Evolutionary conservation across 2,113 vertebrate genomes (phyloP).

Genomic region (Rhagologus leucostigma): DNA sequence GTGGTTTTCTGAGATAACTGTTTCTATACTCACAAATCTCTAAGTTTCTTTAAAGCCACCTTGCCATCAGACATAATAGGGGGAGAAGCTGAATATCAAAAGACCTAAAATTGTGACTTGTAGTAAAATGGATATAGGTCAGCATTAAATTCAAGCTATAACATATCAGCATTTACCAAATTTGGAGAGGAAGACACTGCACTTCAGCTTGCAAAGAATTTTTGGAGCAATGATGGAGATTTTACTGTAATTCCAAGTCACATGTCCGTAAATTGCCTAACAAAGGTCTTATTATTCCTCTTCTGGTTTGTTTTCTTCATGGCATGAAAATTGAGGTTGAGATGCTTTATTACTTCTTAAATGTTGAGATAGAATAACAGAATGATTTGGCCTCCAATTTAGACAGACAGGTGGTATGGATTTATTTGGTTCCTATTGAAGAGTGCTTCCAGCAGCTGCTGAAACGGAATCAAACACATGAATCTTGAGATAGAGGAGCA

Average conservation of each 20-base stretch:
- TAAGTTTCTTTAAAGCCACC: neutral
- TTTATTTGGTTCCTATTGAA: slow-evolving; percentile 21
- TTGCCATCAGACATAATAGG: neutral
- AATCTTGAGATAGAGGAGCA: neutral
- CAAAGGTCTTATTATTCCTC: neutral
- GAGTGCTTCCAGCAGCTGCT: slow-evolving; percentile 36
- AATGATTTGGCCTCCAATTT: neutral
- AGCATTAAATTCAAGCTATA: neutral
- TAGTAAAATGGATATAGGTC: neutral
- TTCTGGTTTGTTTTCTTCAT: neutral
- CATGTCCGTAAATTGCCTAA: slow-evolving; percentile 9
- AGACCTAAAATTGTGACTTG: neutral
- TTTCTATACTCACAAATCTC: neutral
- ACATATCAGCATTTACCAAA: neutral
- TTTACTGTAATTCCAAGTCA: slow-evolving; percentile 24
- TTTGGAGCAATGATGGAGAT: neutral
- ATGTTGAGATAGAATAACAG: neutral
- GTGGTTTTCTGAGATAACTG: neutral
- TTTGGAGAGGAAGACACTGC: neutral
- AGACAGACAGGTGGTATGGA: slow-evolving; percentile 16
- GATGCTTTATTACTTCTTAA: slow-evolving; percentile 4
- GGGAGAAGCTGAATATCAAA: neutral
- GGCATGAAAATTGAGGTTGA: neutral
- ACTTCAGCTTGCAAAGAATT: neutral
- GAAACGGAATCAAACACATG: slow-evolving; percentile 19